Conservation (phyloP, 92 coral and sea anemone genomes). For the Parazoanthus darwini region DNA sequence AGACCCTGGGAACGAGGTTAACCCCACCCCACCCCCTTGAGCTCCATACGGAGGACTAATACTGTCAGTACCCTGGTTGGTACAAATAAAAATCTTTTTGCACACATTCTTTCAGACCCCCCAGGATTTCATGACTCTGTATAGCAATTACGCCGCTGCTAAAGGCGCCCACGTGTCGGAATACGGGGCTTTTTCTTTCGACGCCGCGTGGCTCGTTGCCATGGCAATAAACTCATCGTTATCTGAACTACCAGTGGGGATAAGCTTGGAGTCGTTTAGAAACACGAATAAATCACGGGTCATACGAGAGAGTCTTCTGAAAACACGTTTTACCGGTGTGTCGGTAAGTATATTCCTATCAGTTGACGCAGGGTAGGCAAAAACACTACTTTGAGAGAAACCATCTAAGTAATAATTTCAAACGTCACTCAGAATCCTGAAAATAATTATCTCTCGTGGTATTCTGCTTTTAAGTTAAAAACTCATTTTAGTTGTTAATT, state of each 20-base stretch:
- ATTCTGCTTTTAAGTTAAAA: too few relatives aligned
- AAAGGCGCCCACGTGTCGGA: slow-evolving; percentile 38
- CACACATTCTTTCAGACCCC: slow-evolving; percentile 55
- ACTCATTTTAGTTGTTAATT: too few relatives aligned
- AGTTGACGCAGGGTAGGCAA: neutral
- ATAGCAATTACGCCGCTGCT: slow-evolving; percentile 33
- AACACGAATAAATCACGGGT: slow-evolving; percentile 35
- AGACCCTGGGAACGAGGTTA: too few relatives aligned
- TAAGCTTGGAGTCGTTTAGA: slow-evolving; percentile 34
- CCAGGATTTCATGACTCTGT: slow-evolving; percentile 46
- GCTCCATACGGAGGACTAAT: neutral
- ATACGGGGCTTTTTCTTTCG: slow-evolving; percentile 73
- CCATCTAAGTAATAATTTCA: too few relatives aligned
- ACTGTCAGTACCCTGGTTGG: neutral
- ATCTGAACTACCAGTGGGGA: slow-evolving; percentile 10
- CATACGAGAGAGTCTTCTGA: slow-evolving; percentile 52
- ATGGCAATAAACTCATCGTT: slow-evolving; percentile 62
- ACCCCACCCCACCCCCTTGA: too few relatives aligned
- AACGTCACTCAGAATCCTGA: too few relatives aligned
- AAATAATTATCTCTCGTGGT: too few relatives aligned
- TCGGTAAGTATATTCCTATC: slow-evolving; percentile 54
- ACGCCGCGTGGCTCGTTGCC: slow-evolving; percentile 81
- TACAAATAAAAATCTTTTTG: too few relatives aligned
- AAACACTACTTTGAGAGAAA: too few relatives aligned
- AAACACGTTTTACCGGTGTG: slow-evolving; percentile 59